A percentile compares a stretch with the other conserved stretches of the same genome.
Evolutionary conservation across 2,797 vertebrate genomes (phyloP).

Genomic region (Parotocinclus haroldoi): DNA sequence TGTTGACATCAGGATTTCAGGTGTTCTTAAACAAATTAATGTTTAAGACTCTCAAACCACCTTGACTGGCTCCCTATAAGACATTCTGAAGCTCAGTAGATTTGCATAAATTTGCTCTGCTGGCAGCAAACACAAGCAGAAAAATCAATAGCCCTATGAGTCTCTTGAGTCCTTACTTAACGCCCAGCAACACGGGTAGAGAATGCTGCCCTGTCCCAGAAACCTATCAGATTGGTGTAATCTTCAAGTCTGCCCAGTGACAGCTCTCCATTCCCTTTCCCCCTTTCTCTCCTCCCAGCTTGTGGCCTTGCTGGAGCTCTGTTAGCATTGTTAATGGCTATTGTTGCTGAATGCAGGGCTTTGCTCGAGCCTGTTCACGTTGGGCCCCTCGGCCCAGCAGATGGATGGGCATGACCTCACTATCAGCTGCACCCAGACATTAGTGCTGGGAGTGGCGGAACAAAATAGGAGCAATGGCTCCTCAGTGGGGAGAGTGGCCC

Average conservation of each 20-base stretch:
- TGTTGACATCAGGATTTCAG: neutral
- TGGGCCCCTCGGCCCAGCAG: constrained; percentile 65
- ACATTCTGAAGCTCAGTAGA: constrained; percentile 44
- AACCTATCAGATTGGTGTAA: constrained; percentile 70
- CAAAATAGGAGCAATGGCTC: constrained; percentile 78
- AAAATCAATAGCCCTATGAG: constrained; percentile 72
- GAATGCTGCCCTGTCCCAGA: constrained; percentile 38
- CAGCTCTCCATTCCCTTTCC: constrained; percentile 56
- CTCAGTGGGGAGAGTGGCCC: constrained; percentile 62
- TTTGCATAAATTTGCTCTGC: constrained; percentile 61
- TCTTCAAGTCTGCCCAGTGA: constrained; percentile 72
- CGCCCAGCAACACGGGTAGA: constrained; percentile 60
- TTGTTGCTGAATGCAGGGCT: constrained; percentile 80
- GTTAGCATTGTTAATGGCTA: constrained; percentile 77
- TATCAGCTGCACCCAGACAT: constrained; percentile 75
- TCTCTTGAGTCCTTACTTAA: constrained; percentile 62
- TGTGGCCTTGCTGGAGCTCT: constrained; percentile 58
- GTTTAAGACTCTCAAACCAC: constrained; percentile 5
- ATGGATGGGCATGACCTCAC: constrained; percentile 76
- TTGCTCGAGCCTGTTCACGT: constrained; percentile 50
- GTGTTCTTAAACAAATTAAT: constrained; percentile 29
- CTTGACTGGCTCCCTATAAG: constrained; percentile 20
- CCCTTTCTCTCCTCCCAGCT: constrained; percentile 48
- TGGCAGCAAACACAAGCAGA: constrained; percentile 51
- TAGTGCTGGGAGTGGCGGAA: constrained; percentile 70